phyloP scores from a whole-genome alignment of 2,888 invertebrate genomes.

The Trissonchulus latispiculum region DNA sequence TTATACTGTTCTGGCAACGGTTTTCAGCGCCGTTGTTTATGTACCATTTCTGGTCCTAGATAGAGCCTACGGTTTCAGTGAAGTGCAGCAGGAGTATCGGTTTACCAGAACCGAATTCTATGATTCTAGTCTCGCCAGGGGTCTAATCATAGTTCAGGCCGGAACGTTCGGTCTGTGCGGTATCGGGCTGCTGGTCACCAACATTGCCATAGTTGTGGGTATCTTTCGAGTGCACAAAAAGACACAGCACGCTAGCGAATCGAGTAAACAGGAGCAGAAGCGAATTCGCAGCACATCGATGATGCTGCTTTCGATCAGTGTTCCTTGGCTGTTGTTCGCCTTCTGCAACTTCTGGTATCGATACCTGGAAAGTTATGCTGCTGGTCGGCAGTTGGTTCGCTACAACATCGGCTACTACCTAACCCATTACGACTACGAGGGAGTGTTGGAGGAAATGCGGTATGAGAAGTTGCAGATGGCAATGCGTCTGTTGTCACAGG shows the following conservation, averaged over 20 bases:
- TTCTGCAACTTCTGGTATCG: background rate
- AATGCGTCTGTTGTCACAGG: background rate
- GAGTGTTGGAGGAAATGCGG: background rate
- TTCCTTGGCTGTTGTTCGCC: background rate
- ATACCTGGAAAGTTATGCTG: background rate
- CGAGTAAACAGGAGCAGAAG: background rate
- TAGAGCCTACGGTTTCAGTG: background rate
- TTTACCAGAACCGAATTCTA: background rate
- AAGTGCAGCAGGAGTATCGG: background rate
- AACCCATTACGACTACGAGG: background rate
- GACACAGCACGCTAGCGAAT: too few relatives aligned
- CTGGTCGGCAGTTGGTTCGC: background rate
- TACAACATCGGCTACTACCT: background rate
- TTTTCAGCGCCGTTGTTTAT: too few relatives aligned
- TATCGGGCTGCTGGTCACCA: background rate
- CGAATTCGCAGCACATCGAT: background rate
- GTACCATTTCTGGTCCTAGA: background rate
- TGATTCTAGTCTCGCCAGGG: background rate
- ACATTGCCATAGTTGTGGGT: background rate
- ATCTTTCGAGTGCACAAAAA: background rate
- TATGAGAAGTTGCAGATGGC: background rate
- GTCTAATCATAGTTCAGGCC: background rate
- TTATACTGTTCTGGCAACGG: background rate
- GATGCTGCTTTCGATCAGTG: background rate
- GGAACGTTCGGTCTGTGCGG: background rate